These are phyloP conservation scores for Aldabrachelys gigantea DNA, from an alignment of 2,113 vertebrate species.

Conservation along the genomic window DNA sequence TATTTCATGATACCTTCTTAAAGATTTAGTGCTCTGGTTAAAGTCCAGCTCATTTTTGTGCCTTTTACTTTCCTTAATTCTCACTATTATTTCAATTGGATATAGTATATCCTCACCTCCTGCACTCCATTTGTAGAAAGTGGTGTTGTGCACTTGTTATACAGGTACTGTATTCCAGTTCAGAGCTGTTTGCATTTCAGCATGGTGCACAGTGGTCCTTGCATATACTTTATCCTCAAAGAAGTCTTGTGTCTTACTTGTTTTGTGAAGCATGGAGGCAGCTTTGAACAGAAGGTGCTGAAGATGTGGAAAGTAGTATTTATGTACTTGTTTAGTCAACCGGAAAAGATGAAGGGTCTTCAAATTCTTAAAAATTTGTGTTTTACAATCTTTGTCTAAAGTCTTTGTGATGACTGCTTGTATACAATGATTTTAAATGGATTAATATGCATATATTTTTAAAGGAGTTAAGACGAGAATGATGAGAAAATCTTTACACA, in stretches of 20 bases:
- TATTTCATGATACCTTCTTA: background rate
- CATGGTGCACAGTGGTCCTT: background rate
- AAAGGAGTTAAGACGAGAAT: background rate
- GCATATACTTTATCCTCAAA: background rate
- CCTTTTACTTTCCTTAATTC: background rate
- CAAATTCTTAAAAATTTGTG: background rate
- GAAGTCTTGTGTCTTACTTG: background rate
- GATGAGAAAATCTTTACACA: background rate
- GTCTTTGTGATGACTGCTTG: background rate
- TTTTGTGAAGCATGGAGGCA: background rate
- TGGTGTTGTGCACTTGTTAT: fast-evolving
- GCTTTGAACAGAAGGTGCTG: background rate
- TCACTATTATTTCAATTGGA: fast-evolving
- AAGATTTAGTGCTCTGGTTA: background rate
- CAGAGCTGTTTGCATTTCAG: fast-evolving
- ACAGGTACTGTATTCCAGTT: fast-evolving
- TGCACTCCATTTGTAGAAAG: background rate
- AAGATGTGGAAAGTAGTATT: background rate
- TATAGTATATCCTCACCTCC: background rate
- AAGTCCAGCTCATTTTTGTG: background rate
- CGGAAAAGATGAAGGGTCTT: background rate
- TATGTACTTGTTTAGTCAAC: background rate
- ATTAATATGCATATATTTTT: background rate
- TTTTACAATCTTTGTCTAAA: background rate
- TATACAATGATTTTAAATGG: background rate